Conservation (phyloP, 2,888 invertebrate species). For the Diaphora mendica region DNA sequence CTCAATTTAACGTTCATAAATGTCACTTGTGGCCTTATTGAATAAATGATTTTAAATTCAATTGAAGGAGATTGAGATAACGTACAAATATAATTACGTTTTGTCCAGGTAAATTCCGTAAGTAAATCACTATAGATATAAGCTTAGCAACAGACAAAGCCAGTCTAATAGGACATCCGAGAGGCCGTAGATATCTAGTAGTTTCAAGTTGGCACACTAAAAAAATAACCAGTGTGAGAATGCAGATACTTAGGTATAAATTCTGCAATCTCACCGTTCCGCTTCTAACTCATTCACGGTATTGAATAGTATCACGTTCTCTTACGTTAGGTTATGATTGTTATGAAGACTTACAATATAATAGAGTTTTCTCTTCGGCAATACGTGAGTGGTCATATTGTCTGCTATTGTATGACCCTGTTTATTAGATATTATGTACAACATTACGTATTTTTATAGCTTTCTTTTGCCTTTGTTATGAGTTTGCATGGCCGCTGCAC, state of each 20-base stretch:
- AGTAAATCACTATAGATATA: no score
- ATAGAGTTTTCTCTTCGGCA: conserved; percentile 70
- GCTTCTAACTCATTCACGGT: conserved; percentile 34
- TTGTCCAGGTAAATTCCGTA: no score
- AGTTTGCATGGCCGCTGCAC: background rate
- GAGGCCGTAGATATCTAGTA: background rate
- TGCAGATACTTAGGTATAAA: background rate
- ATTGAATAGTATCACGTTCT: conserved; percentile 64
- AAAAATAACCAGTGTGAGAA: background rate
- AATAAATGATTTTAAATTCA: no score
- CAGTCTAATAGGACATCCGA: background rate
- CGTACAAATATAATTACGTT: no score
- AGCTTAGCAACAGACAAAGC: no score
- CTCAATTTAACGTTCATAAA: no score
- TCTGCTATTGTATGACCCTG: conserved; percentile 37
- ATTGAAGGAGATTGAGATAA: no score
- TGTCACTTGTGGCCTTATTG: no score
- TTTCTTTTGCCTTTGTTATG: background rate
- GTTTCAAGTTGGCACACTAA: background rate
- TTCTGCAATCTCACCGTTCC: background rate
- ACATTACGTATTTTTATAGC: background rate
- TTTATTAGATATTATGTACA: background rate
- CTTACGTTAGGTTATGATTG: conserved; percentile 66
- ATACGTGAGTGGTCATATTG: conserved; percentile 60
- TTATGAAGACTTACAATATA: conserved; percentile 66